phyloP scores from a whole-genome alignment of 1,140 invertebrate species.

The Orchesella cincta region DNA sequence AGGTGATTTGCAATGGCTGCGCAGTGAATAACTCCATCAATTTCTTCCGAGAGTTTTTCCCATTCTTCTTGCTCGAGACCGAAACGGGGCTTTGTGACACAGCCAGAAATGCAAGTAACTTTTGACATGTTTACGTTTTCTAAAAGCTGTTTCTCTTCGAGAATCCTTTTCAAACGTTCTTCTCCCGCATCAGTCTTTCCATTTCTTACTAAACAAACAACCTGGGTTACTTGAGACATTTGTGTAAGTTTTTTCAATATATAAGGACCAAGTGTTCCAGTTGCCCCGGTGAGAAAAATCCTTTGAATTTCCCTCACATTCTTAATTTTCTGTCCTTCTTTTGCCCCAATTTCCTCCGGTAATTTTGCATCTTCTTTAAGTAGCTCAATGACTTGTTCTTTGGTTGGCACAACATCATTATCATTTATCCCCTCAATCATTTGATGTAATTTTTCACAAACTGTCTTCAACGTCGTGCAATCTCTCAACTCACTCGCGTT shows the following conservation, averaged over 20 bases:
- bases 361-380: not conserved
- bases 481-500: not conserved
- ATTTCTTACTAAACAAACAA: not conserved
- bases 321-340: not conserved
- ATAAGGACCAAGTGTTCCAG: not conserved
- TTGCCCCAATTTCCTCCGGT: no score
- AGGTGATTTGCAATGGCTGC: not conserved
- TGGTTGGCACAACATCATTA: not conserved
- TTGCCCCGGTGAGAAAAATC: not conserved
- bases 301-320: not conserved
- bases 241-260: not conserved
- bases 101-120: not conserved
- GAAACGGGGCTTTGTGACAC: not conserved
- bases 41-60: not conserved
- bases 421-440: not conserved
- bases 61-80: not conserved
- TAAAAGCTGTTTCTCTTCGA: not conserved
- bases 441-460: not conserved
- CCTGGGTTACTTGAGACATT: not conserved
- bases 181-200: not conserved
- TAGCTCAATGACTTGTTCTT: not conserved
- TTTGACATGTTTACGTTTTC: not conserved
- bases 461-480: not conserved
- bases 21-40: constrained; percentile 1
- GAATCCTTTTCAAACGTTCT: not conserved